Evolutionary conservation across 2,797 vertebrate species (phyloP).

Genomic region (Delichon dasypus): DNA sequence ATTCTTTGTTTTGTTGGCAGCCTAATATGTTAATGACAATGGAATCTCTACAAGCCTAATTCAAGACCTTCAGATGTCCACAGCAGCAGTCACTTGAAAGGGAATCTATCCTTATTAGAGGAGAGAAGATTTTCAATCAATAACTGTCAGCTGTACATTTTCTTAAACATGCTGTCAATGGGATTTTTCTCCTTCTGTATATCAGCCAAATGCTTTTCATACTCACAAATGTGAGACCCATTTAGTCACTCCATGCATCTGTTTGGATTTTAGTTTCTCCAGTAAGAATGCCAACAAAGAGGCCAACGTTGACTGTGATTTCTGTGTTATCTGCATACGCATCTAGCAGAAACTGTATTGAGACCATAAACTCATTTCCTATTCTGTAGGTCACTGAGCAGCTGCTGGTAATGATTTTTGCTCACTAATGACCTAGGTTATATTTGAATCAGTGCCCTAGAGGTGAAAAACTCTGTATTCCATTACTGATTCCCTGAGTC

Average conservation of each 20-base stretch:
- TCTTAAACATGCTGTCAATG: constrained; percentile 41
- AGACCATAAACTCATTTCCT: constrained; percentile 46
- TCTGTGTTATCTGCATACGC: background rate
- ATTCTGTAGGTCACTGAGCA: constrained; percentile 61
- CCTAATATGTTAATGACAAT: constrained; percentile 24
- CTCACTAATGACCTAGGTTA: constrained; percentile 65
- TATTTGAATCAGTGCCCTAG: constrained; percentile 65
- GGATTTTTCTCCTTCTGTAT: background rate
- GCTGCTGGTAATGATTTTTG: constrained; percentile 68
- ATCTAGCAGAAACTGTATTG: background rate
- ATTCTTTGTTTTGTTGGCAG: constrained; percentile 5
- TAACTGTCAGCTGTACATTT: constrained; percentile 58
- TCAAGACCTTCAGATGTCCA: constrained; percentile 37
- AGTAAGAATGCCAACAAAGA: background rate
- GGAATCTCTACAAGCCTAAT: constrained; percentile 17
- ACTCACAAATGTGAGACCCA: constrained; percentile 5
- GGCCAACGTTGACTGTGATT: background rate
- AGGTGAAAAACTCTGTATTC: constrained; percentile 58
- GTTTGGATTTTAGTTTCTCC: constrained; percentile 13
- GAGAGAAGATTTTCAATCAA: constrained; percentile 58
- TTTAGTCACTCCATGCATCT: constrained; percentile 36
- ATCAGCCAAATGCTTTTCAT: constrained; percentile 39
- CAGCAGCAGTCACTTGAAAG: constrained; percentile 40
- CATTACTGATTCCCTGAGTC: constrained; percentile 58
- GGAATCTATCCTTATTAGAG: constrained; percentile 58